Percentiles rank a stretch among this genome's conserved stretches.
Conservation (phyloP, 2,797 vertebrate genomes). For the Linurgus olivaceus region DNA sequence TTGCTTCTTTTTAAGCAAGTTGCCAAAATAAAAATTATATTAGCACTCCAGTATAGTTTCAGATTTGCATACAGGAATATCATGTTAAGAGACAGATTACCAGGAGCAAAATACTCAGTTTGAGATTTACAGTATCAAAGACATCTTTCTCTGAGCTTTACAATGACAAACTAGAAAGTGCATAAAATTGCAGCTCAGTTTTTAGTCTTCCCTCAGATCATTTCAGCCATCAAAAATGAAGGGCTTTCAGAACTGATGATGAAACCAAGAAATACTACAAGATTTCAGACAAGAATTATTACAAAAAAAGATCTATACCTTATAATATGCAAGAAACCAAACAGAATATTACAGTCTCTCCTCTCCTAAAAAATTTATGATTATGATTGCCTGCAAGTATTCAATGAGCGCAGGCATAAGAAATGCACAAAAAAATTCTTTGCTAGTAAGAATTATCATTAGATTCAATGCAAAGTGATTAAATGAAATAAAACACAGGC, state of each 20-base stretch:
- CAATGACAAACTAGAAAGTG: background rate
- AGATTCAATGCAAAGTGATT: background rate
- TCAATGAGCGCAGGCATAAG: background rate
- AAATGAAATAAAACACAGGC: background rate
- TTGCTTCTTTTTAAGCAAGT: background rate
- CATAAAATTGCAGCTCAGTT: background rate
- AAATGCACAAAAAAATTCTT: background rate
- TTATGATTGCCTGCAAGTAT: background rate
- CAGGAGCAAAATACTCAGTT: background rate
- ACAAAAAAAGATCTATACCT: background rate
- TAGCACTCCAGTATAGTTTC: background rate
- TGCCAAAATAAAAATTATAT: background rate
- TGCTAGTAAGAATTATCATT: background rate
- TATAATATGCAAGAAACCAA: background rate
- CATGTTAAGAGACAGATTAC: background rate
- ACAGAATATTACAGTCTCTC: background rate
- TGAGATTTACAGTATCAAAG: background rate
- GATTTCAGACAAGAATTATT: slow-evolving; percentile 3
- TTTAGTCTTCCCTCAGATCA: background rate
- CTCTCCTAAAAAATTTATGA: slow-evolving; percentile 24
- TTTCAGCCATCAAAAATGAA: background rate
- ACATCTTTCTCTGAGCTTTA: background rate
- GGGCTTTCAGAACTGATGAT: background rate
- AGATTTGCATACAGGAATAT: background rate
- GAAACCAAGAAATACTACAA: background rate